Base-by-base conservation (phyloP, 2,113 vertebrate genomes). In the Oncorhynchus tshawytscha region DNA sequence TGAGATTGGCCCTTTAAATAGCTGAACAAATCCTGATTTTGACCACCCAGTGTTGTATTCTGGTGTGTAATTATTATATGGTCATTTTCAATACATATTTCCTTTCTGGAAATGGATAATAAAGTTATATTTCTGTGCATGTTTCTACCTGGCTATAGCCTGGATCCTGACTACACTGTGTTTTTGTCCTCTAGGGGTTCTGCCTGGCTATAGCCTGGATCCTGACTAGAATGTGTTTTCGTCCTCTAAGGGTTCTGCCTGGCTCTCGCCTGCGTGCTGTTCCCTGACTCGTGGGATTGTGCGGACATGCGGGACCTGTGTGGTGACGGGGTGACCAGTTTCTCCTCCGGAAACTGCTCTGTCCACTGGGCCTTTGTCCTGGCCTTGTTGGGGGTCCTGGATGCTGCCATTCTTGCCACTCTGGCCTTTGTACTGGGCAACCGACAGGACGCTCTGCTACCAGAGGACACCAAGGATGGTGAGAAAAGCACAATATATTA, bases 301-400 rank as follows among this genome's bases (percentile, higher is more conserved):
- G 91, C 92, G 0, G 93, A 94, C 78, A 94, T 95, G 91, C 88
- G 91, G 16, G 82, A 89, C 6, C 87, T 95, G 11, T 96, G 95
- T 62, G 94, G 94, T 27, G 89, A 94, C 34, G 84, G 84, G 22
- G 95, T 94, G 24, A 81, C 91, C 70, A 95, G 94, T 67, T 95
- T 95, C 87, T 91, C 94, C 20, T 86, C 92, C 12, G 94, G 95
- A 2, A 90, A 90, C 83, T 96, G 95, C 74, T 90, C 92, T 0
- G 85, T 96, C 27, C 94, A 94, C 89, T 95, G 94, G 95, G 94
- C 93, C 48, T 95, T 92, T 75, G 87, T 94, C n/a, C 85, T 96
- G 59, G 94, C 95, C 81, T 76, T 96, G 27, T 88, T 96, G 75
- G 95, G 94, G 0, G 89, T 94, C 15, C 81, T 94, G 67, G 94